Evolutionary conservation across 2,113 vertebrate species (phyloP).

Genomic region (Xenus cinereus): DNA sequence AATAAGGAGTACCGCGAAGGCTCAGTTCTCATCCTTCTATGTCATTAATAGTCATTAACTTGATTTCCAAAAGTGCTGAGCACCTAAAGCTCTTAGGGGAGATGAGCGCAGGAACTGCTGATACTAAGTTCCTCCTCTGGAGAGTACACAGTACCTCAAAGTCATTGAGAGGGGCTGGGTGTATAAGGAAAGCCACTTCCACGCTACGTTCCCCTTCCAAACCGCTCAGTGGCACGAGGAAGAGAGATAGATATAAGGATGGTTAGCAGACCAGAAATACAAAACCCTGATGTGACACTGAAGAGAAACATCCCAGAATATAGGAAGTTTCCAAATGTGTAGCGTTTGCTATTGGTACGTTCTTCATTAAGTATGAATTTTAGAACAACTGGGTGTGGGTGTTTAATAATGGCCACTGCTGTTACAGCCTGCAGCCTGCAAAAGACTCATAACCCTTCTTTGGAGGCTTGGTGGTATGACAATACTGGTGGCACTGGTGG

Average conservation of each 20-base stretch:
- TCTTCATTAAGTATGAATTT: not conserved
- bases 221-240: not conserved
- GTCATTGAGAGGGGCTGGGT: not conserved
- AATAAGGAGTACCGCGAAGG: constrained; percentile 37
- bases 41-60: constrained; percentile 61
- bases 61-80: constrained; percentile 61
- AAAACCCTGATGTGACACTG: not conserved
- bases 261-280: not conserved
- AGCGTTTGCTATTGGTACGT: not conserved
- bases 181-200: not conserved
- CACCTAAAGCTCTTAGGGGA: constrained; percentile 45
- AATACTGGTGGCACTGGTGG: not conserved
- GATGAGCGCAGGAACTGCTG: constrained; percentile 52
- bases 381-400: not conserved
- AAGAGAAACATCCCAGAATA: not conserved
- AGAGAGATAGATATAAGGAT: not conserved
- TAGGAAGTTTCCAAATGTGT: not conserved
- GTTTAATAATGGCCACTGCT: not conserved
- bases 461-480: not conserved
- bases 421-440: not conserved
- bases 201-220: fast-evolving
- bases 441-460: not conserved
- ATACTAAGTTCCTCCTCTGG: constrained; percentile 27
- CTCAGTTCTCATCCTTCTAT: constrained; percentile 30
- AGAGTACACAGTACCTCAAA: not conserved